Base-by-base conservation (phyloP, 2,113 vertebrate species). In the Paracanthobrama guichenoti region DNA sequence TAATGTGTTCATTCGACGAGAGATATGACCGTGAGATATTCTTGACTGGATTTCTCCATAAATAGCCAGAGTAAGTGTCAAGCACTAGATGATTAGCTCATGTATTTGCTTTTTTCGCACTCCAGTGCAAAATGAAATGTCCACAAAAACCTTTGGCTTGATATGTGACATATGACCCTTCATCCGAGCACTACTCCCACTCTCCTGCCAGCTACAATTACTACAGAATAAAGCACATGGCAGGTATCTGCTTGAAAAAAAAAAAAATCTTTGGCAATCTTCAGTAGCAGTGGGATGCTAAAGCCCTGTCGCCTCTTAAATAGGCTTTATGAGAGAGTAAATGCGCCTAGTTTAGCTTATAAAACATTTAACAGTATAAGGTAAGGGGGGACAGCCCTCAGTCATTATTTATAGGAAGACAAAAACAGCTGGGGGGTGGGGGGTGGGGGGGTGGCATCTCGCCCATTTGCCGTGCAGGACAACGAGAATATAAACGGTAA, bases 321-420 rank as follows among this genome's bases (percentile, higher is more conserved):
- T 44, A 78, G 79, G 87, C 81, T 89, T 92, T 87, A 88, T 87
- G 79, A 87, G 76, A 28, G 83, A 89, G 89, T 87, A 90, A 89
- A 90, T 66, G 86, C 84, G 12, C 64, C 79, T 79, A 81, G 84
- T 87, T 80, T 89, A 79, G 81, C 76, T 81, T 85, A 88, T 88
- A 88, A 90, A 88, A 84, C 83, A 86, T 79, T 89, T 85, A 88
- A 69, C 72, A 82, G 55, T 26, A 13, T 35, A 79, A 50, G 83
- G 50, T 75, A 82, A 84, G 71, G 60, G 79, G 48, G 60, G 35
- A 44, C 57, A 77, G 81, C 57, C 44, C 60, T 74, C 20, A 62
- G 57, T 16, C 35, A 91, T 90, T 91, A 93, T 88, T 91, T 84
- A 89, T 62, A 9, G 55, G 74, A 71, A 79, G 79, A 81, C 85